These are phyloP conservation scores for Sylvia atricapilla DNA, from an alignment of 2,113 vertebrate genomes.

Conservation along the genomic window DNA sequence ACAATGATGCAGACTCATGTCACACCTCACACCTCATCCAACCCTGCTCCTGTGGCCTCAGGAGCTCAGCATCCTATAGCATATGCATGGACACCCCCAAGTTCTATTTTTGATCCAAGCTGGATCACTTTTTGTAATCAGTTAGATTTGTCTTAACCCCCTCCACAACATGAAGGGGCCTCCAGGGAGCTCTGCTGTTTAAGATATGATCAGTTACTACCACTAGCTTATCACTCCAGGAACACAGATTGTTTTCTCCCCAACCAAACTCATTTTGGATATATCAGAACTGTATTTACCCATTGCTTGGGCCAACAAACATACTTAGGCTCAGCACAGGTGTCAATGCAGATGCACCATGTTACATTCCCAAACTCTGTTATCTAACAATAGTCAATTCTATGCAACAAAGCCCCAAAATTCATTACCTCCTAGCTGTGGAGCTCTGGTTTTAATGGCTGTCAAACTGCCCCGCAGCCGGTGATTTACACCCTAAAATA, in stretches of 20 bases:
- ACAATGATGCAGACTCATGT: background rate
- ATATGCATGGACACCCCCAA: background rate
- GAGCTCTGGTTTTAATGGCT: slow-evolving; percentile 89
- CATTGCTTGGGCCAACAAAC: background rate
- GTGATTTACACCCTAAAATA: slow-evolving; percentile 86
- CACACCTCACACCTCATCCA: background rate
- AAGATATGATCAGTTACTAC: background rate
- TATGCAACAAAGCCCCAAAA: background rate
- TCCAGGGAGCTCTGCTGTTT: background rate
- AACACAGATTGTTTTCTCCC: background rate
- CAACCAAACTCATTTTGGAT: background rate
- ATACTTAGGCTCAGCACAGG: background rate
- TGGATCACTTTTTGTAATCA: background rate
- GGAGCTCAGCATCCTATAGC: background rate
- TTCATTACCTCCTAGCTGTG: slow-evolving; percentile 88
- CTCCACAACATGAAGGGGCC: background rate
- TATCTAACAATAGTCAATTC: background rate
- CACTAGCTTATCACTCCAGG: background rate
- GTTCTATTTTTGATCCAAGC: background rate
- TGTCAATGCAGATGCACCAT: background rate
- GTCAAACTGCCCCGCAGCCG: slow-evolving; percentile 89
- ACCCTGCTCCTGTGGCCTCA: background rate
- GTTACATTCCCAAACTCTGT: background rate
- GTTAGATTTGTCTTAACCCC: background rate
- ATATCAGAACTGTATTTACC: background rate